Base-by-base conservation (phyloP, 2,888 invertebrate species). In the Cenopis cana region DNA sequence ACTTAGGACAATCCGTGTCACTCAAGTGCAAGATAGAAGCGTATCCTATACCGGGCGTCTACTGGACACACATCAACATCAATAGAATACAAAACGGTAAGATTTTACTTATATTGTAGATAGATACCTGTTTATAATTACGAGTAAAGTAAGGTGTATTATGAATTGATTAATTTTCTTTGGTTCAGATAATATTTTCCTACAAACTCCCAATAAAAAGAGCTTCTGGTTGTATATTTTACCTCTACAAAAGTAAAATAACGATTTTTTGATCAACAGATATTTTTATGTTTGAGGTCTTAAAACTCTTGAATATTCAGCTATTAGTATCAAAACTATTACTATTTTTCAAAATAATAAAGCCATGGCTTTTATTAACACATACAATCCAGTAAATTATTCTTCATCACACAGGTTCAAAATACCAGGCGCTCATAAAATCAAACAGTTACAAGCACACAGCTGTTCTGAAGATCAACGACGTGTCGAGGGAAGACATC, bases 11-110 rank as follows among this genome's bases (percentile, higher is more conserved):
- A 67, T 89, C 94, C 69, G 94, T 95, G 78, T 93, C 94, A 1
- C 84, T 96, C 72, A 95, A 95, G 78, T 96, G 96, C 83, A 91
- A 94, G 78, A 95, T 96, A n/a, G 96, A 96, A 85, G 96, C 96
- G 8, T 95, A 94, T 83, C 96, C 96, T 0, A 94, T 94, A 77
- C 96, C 96, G 10, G 94, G 95, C 75, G 95, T 96, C 82, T 96
- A 96, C 81, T 96, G 96, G 96, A 95, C 95, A 4, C 94, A 95
- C 80, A 92, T 93, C 68, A 91, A 94, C 74, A 94, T 94, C 29
- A 94, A 94, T 78, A 95, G 95, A 74, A 89, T 94, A 69, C 90
- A 93, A 57, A 94, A 94, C 80, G 94, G 95, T 95, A 46, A 24
- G 41, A 49, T 12, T 24, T 11, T 54, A 55, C 14, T 24, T 29